Base-by-base conservation (phyloP, 2,797 vertebrate genomes). In the Falco columbarius region DNA sequence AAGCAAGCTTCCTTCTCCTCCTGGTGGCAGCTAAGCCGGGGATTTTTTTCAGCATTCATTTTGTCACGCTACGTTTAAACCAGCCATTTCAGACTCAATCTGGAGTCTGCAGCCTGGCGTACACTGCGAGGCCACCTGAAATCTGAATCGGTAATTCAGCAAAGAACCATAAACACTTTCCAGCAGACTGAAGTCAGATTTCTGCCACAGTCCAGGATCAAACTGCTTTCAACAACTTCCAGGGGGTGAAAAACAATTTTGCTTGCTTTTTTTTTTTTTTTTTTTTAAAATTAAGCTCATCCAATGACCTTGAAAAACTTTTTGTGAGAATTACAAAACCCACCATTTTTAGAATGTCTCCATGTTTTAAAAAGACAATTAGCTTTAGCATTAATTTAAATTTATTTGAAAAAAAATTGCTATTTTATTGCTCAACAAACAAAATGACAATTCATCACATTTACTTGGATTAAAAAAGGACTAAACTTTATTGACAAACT, bases 401-500 rank as follows among this genome's bases (percentile, higher is more conserved):
- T 95, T 98, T 98, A 81, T 98, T 99, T 98, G 98, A 91, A 94
- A 96, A 40, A 44, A 66, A 89, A 23, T 98, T 97, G 96, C 96
- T 98, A 98, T 98, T 99, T 99, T 98, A 99, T 97, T 90, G 98
- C 99, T 99, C 98, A 98, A 98, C 97, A 15, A 86, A 98, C 98
- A 98, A 99, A 99, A 99, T 99, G 98, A 99, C 99, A 99, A 98
- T 99, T 99, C 98, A 98, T 98, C 98, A 98, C 98, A 98, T 99
- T 99, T 97, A 98, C 98, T 99, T 99, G 98, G 99, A 99, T 99
- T 99, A 98, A 99, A 99, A 99, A 99, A 99, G 99, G 99, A 99
- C 99, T 99, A 99, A 98, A 99, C 99, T 99, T 99, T 99, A 99
- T 99, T 99, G 99, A 99, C 99, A 99, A 98, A 99, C 98, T 98